Conservation (phyloP, 2,888 invertebrate species). For the Oligia latruncula region DNA sequence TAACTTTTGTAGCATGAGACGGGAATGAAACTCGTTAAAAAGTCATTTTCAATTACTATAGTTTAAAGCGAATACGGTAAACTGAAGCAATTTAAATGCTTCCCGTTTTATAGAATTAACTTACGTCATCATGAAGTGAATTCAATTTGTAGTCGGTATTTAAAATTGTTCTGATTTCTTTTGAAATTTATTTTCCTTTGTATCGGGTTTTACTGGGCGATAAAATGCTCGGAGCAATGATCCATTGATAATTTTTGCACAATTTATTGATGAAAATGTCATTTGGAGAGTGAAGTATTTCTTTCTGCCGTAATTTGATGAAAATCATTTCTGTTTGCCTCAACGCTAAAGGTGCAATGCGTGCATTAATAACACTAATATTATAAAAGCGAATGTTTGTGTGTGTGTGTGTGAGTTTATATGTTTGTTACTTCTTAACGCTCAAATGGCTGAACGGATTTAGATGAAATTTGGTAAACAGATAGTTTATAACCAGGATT, state of each 20-base stretch:
- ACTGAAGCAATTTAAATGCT: constrained; percentile 32
- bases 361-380: too few relatives aligned
- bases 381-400: too few relatives aligned
- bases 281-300: not conserved
- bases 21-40: constrained; percentile 41
- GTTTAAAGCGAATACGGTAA: constrained; percentile 32
- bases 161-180: constrained; percentile 32
- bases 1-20: constrained; percentile 13
- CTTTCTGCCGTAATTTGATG: not conserved
- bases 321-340: not conserved
- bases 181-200: constrained; percentile 29
- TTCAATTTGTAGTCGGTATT: constrained; percentile 43
- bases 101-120: constrained; percentile 37
- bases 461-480: too few relatives aligned
- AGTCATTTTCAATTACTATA: constrained; percentile 41
- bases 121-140: constrained; percentile 35
- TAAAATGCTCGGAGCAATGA: constrained; percentile 7
- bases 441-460: too few relatives aligned
- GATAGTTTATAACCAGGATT: too few relatives aligned
- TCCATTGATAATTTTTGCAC: constrained; percentile 1
- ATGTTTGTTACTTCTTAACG: too few relatives aligned
- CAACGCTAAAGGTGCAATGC: too few relatives aligned
- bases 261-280: constrained; percentile 14
- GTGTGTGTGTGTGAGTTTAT: too few relatives aligned
- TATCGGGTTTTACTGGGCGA: constrained; percentile 4